Evolutionary conservation across 2,113 vertebrate species (phyloP), one percentile per base, ranked within the genome.

Genomic region (Anarrhichthys ocellatus): DNA sequence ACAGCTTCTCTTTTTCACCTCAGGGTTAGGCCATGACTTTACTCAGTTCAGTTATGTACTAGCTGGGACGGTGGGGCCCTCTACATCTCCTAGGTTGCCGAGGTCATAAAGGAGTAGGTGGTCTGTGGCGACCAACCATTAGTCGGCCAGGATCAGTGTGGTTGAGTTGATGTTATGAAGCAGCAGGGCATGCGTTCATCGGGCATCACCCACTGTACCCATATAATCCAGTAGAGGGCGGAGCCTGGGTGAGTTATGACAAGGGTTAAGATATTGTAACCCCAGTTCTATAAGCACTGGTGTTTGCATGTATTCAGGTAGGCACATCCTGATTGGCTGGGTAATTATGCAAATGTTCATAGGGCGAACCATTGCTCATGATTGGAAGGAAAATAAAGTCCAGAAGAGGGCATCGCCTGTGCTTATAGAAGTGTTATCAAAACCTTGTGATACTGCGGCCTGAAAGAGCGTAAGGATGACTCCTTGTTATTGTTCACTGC

Each of bases 401-500:
- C 22, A 13, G 52, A n/a, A 24, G 22, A n/a, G 50, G 9, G 20
- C 20, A 52, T 54, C 22, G 22, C 22, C n/a, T 13, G n/a, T 56
- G 56, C 56, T 58, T 29, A 20, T 27, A 24, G 4, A 56, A 27
- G 9, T 56, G 5, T 58, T 74, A 27, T 29, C 78, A 42, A 3
- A n/a, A 2, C 75, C 46, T 75, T 71, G 56, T 24, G 58, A 71
- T n/a, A 56, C 61, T 5, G 52, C 2, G 2, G 75, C 70, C 75
- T 85, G 72, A 66, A 50, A 82, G 48, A 79, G 73, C 62, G 48
- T 0, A 50, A 27, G 46, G 76, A 62, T 52, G 76, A 48, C 72
- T 87, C 56, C 42, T 87, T 75, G 44, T 89, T 87, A 76, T 65
- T 81, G 85, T 80, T 91, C 86, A 83, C 70, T 27, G 68, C 76